phyloP scores from a whole-genome alignment of 2,113 vertebrate genomes.

The Madoqua kirkii region DNA sequence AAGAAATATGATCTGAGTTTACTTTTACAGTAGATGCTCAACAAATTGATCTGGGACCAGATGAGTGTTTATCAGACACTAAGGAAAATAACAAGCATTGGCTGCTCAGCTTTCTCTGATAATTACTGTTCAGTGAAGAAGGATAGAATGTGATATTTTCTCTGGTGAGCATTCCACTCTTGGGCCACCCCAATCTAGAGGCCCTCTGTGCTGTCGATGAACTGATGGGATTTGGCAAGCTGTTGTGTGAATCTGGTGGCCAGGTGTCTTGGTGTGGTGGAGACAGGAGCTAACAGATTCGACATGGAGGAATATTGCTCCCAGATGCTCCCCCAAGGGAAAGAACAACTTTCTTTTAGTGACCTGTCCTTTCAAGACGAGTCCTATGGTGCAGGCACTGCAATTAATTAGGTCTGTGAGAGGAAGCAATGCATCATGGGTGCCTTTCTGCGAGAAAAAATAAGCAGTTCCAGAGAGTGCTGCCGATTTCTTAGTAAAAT shows the following conservation, averaged over 20 bases:
- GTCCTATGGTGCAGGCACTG: not conserved
- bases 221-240: not conserved
- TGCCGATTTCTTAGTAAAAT: conserved; percentile 28
- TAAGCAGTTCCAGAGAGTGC: conserved; percentile 38
- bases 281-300: conserved; percentile 64
- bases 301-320: conserved; percentile 60
- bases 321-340: conserved; percentile 54
- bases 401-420: conserved; percentile 33
- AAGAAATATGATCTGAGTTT: not conserved
- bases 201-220: not conserved
- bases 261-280: conserved; percentile 61
- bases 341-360: conserved; percentile 51
- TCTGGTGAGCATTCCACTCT: conserved; percentile 15
- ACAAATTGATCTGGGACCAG: not conserved
- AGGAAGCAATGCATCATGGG: conserved; percentile 46
- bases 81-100: not conserved
- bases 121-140: conserved; percentile 1
- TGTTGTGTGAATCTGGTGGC: conserved; percentile 46
- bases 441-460: conserved; percentile 24
- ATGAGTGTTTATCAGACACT: not conserved
- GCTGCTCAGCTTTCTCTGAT: not conserved
- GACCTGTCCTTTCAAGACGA: conserved; percentile 51
- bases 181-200: conserved; percentile 21
- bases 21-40: not conserved
- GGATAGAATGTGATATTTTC: conserved; percentile 21